Evolutionary conservation across 2,113 vertebrate species (phyloP).

Genomic region (Neolamprologus sp.): DNA sequence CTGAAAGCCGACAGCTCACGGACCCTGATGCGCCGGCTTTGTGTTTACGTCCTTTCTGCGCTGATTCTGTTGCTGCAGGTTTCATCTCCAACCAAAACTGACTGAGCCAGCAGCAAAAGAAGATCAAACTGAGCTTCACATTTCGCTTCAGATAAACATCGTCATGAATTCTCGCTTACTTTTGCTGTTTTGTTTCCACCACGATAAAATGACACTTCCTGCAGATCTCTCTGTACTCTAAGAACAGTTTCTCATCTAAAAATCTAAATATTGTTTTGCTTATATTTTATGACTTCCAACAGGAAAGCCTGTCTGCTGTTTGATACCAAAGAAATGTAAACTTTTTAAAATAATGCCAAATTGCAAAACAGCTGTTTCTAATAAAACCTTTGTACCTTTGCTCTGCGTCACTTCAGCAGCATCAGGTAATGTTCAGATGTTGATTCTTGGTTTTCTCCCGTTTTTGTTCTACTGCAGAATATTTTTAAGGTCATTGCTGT

Average conservation of each 20-base stretch:
- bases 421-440: background rate
- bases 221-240: rapidly evolving
- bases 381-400: background rate
- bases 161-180: background rate
- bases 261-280: background rate
- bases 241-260: background rate
- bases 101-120: rapidly evolving
- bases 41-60: rapidly evolving
- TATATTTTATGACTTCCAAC: background rate
- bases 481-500: background rate
- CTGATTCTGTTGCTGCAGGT: background rate
- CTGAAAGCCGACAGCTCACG: rapidly evolving
- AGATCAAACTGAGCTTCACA: background rate
- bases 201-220: background rate
- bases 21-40: rapidly evolving
- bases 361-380: background rate
- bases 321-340: background rate
- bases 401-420: background rate
- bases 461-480: background rate
- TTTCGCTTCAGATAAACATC: rapidly evolving
- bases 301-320: background rate
- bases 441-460: rapidly evolving
- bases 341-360: background rate
- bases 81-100: rapidly evolving
- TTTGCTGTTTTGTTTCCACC: background rate